Conservation (phyloP, 2,888 invertebrate species). For the Subacronicta megacephala region DNA sequence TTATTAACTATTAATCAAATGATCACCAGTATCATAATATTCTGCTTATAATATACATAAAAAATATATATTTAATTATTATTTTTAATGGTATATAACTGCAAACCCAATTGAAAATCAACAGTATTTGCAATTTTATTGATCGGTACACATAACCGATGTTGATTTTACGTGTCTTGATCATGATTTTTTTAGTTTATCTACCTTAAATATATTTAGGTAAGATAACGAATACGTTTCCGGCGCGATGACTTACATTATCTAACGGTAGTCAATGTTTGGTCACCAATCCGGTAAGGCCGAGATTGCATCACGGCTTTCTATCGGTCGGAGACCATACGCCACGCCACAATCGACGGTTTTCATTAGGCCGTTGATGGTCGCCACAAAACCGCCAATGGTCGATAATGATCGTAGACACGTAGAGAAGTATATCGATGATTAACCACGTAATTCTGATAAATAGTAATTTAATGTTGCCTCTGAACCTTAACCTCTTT, state of each 20-base stretch:
- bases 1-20: too few species aligned
- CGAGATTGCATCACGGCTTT: conserved; percentile 76
- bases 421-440: conserved; percentile 55
- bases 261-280: conserved; percentile 56
- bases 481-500: conserved; percentile 47
- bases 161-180: conserved; percentile 11
- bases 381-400: conserved; percentile 51
- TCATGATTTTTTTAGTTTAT: conserved; percentile 35
- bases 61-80: too few species aligned
- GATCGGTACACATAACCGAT: too few species aligned
- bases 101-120: too few species aligned
- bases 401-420: conserved; percentile 62
- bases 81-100: too few species aligned
- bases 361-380: conserved; percentile 70
- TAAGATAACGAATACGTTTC: conserved; percentile 13
- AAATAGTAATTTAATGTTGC: conserved; percentile 44
- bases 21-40: too few species aligned
- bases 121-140: too few species aligned
- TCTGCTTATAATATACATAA: too few species aligned
- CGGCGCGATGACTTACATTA: conserved; percentile 36
- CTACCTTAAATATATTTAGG: conserved; percentile 45
- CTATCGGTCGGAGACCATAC: conserved; percentile 63
- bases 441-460: conserved; percentile 57
- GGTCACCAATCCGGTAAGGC: conserved; percentile 62
- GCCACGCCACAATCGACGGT: conserved; percentile 69